These are phyloP conservation scores for Arnoldichthys spilopterus DNA, from an alignment of 2,797 vertebrate species.

Conservation along the genomic window DNA sequence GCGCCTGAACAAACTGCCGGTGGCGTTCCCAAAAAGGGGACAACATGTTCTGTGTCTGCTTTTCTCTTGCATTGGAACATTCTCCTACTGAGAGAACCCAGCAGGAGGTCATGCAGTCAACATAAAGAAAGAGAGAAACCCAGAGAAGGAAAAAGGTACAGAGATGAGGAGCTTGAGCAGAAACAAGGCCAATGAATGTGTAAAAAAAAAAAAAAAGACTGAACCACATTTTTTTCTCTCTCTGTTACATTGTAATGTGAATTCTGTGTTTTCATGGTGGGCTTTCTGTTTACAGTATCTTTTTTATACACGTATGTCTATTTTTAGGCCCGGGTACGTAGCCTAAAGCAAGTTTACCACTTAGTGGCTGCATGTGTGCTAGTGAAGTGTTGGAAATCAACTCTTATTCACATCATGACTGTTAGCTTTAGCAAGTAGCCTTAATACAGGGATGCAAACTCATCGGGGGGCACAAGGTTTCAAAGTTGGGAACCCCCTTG, in stretches of 20 bases:
- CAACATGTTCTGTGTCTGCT: conserved; percentile 32
- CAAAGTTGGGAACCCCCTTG: too few species aligned
- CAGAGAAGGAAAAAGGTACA: conserved; percentile 22
- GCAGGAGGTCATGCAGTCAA: conserved; percentile 38
- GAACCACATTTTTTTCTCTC: not conserved
- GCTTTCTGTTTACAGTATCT: not conserved
- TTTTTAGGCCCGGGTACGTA: not conserved
- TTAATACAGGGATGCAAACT: too few species aligned
- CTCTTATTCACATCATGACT: too few species aligned
- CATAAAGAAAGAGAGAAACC: conserved; percentile 9
- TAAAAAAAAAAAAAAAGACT: not conserved
- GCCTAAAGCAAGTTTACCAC: not conserved
- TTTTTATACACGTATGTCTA: not conserved
- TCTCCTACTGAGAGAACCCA: conserved; percentile 41
- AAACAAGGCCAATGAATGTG: conserved; percentile 32
- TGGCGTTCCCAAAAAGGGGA: conserved; percentile 30
- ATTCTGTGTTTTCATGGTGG: not conserved
- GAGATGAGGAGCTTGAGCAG: conserved; percentile 10
- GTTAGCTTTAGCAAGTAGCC: too few species aligned
- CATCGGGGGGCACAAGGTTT: too few species aligned
- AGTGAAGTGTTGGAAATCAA: not conserved
- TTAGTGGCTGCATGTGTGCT: not conserved
- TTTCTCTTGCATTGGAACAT: conserved; percentile 32
- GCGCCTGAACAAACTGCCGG: conserved; percentile 39
- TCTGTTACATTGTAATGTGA: not conserved